Evolutionary conservation across 2,888 invertebrate genomes (phyloP), one percentile per base, ranked within the genome.

Genomic region (Agriotes lineatus): DNA sequence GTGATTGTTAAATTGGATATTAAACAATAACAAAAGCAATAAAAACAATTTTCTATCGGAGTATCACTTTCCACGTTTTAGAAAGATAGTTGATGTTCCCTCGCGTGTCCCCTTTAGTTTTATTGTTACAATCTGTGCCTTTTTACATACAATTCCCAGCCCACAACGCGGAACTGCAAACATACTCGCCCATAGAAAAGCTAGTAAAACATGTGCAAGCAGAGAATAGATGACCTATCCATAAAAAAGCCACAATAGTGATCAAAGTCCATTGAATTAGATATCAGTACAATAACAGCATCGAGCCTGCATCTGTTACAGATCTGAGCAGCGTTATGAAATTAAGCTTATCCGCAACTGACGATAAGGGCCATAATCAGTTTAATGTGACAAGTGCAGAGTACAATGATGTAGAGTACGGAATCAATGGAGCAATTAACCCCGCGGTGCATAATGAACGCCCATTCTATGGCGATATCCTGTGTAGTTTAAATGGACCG

Each of bases 361-460:
- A 64, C 56, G 44, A 64, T 69, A 69, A 45, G 69, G 66, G 61
- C 50, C 66, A 58, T 52, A 69, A 69, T 69, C 64, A 60, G 14
- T 59, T n/a, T 52, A 60, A 62, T 25, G 62, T 44, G 63, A 64
- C 69, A 66, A 66, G 71, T 70, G 66, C 56, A 61, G 50, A 57
- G 60, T 35, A 70, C 70, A 67, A 67, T 67, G 52, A 39, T 35
- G 35, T 39, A 61, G 60, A 65, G 62, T 69, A 54, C 37, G 67
- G 35, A 67, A 67, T 71, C 69, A 71, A 70, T 67, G 73, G 71
- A 56, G 50, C 72, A 71, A 72, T 72, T 71, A 72, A 71, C 62
- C 54, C 61, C 33, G 37, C 57, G 48, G 48, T 57, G 35, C 61
- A 56, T 64, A 70, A 70, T 63, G 59, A 67, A 64, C 25, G 59